These are phyloP conservation scores for Rhinoderma darwinii DNA, from an alignment of 2,113 vertebrate genomes.

Conservation along the genomic window DNA sequence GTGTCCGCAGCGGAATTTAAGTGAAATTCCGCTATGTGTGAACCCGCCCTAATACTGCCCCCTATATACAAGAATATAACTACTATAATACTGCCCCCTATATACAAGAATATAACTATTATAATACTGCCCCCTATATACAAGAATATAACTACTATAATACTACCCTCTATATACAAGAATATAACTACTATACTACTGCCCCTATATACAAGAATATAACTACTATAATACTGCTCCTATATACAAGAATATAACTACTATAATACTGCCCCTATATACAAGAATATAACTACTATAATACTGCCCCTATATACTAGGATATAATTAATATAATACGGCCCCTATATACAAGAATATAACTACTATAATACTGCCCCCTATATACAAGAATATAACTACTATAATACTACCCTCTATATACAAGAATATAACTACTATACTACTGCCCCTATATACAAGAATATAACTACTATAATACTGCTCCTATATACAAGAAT, in stretches of 20 bases:
- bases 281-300: not conserved
- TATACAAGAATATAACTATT: conserved; percentile 1
- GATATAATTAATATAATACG: not conserved
- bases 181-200: too few species aligned
- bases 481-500: too few species aligned
- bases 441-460: not conserved
- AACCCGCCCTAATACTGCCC: not conserved
- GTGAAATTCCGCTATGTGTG: too few species aligned
- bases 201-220: too few species aligned
- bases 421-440: too few species aligned
- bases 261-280: conserved; percentile 1
- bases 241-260: conserved; percentile 1
- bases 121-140: conserved; percentile 7
- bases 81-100: not conserved
- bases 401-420: not conserved
- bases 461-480: not conserved
- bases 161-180: not conserved
- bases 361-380: conserved; percentile 8
- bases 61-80: not conserved
- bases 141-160: not conserved
- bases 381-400: conserved; percentile 5
- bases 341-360: not conserved
- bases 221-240: too few species aligned
- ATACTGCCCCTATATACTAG: not conserved
- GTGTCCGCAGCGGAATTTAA: too few species aligned